Evolutionary conservation across 2,797 vertebrate genomes (phyloP), one percentile per base, ranked within the genome.

Genomic region (Squalus acanthias): DNA sequence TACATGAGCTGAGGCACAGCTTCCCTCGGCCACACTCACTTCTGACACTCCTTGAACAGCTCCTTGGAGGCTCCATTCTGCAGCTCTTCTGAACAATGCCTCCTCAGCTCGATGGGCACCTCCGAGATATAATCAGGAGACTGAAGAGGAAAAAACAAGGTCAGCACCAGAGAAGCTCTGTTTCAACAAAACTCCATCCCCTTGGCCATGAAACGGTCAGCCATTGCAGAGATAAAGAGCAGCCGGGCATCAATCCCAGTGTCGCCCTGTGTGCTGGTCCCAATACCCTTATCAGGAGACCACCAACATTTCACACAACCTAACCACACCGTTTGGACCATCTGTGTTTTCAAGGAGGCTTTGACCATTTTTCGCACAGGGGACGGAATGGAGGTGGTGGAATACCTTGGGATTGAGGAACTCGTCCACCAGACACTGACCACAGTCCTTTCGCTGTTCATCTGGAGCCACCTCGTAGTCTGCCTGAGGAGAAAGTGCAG

Each of bases 381-480:
- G 26, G 29, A 29, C 63, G 15, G 3, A 85, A 63, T 33, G 57
- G 10, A 33, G 6, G 79, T 3, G 13, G 4, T 70, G 6, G 20
- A 97, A 97, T 97, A 99, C 99, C 95, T 98, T 98, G 97, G 98
- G 97, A 97, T 98, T 98, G 97, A 99, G 98, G 98, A 98, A 99
- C 96, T 97, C 98, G 97, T 99, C 98, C 53, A 99, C 97, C 76
- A 99, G 97, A 60, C 98, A 97, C 97, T 98, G 98, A 87, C 99
- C 99, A 26, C 98, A 98, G 13, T 99, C 99, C 97, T 98, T 99
- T 97, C 99, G 98, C 97, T 98, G 99, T 97, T 99, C 99, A 96
- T 99, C 99, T 0, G 99, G 99, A 26, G 99, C 98, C 97, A 99
- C 99, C 97, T 99, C 99, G 79, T 99, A 99, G 96, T 99, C 99